A percentile compares a stretch with the other conserved stretches of the same genome.
Conservation (phyloP, 1,140 invertebrate genomes). For the Pectinophora gossypiella region DNA sequence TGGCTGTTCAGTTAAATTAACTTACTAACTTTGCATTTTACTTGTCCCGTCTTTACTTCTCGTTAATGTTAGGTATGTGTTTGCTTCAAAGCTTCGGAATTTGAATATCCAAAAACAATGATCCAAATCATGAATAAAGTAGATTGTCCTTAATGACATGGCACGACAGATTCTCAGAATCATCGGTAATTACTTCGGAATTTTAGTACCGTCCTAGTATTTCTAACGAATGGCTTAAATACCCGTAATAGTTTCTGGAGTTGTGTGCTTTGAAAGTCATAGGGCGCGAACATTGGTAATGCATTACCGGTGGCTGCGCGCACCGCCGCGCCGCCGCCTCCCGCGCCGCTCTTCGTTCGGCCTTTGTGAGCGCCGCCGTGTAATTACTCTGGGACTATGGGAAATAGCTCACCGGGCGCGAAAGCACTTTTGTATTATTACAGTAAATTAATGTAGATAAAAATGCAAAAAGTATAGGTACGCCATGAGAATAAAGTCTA, state of each 20-base stretch:
- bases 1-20: slow-evolving; percentile 18
- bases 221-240: background rate
- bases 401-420: slow-evolving; percentile 58
- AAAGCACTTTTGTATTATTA: slow-evolving; percentile 60
- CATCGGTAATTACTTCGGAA: too few species aligned
- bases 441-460: slow-evolving; percentile 55
- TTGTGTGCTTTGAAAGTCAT: background rate
- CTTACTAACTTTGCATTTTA: background rate
- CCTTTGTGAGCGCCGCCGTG: slow-evolving; percentile 54
- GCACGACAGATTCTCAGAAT: too few species aligned
- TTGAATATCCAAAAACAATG: too few species aligned
- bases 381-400: slow-evolving; percentile 70
- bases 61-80: too few species aligned
- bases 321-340: slow-evolving; percentile 10
- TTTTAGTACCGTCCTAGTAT: too few species aligned
- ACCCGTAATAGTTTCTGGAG: background rate
- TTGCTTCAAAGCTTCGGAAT: too few species aligned
- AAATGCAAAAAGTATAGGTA: slow-evolving; percentile 26
- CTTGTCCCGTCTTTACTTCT: too few species aligned
- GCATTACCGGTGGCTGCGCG: slow-evolving; percentile 9
- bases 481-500: slow-evolving; percentile 8
- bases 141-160: too few species aligned
- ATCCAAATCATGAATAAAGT: too few species aligned
- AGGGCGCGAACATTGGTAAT: slow-evolving; percentile 10
- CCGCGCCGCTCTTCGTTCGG: slow-evolving; percentile 27